Conservation (phyloP, 2,113 vertebrate genomes). For the Hippocampus abdominalis region DNA sequence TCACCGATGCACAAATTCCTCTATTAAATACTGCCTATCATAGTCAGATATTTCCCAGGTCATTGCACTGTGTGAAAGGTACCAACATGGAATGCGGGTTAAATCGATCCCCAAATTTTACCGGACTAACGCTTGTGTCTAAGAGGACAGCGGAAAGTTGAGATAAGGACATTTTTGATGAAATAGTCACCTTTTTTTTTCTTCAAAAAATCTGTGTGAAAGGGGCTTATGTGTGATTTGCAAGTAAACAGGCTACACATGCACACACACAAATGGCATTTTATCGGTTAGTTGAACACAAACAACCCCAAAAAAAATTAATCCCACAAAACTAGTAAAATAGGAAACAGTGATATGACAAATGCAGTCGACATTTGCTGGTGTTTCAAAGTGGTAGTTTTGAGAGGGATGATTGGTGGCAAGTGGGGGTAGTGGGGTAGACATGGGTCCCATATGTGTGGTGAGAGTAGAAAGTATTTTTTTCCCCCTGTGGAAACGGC, state of each 20-base stretch:
- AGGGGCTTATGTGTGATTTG: conserved; percentile 18
- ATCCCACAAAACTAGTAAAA: conserved; percentile 63
- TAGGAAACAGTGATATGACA: conserved; percentile 80
- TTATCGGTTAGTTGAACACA: conserved; percentile 71
- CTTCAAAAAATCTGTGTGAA: neutral
- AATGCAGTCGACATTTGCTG: conserved; percentile 78
- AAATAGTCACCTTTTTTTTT: neutral
- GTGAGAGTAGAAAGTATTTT: neutral
- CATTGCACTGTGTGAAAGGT: neutral
- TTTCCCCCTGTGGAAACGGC: neutral
- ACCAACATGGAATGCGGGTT: neutral
- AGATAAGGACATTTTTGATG: neutral
- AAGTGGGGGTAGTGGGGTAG: conserved; percentile 9
- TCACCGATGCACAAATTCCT: too few relatives aligned
- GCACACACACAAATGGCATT: conserved; percentile 79
- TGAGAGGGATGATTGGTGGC: conserved; percentile 59
- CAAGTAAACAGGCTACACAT: conserved; percentile 76
- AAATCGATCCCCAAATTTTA: neutral
- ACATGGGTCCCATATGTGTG: conserved; percentile 30
- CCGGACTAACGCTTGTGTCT: neutral
- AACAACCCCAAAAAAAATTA: conserved; percentile 47
- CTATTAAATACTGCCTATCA: too few relatives aligned
- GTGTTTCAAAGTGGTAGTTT: conserved; percentile 51
- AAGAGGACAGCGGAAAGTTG: neutral
- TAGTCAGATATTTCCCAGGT: neutral